These are phyloP conservation scores for Melanerpes formicivorus DNA, from an alignment of 2,113 vertebrate species.

Conservation along the genomic window DNA sequence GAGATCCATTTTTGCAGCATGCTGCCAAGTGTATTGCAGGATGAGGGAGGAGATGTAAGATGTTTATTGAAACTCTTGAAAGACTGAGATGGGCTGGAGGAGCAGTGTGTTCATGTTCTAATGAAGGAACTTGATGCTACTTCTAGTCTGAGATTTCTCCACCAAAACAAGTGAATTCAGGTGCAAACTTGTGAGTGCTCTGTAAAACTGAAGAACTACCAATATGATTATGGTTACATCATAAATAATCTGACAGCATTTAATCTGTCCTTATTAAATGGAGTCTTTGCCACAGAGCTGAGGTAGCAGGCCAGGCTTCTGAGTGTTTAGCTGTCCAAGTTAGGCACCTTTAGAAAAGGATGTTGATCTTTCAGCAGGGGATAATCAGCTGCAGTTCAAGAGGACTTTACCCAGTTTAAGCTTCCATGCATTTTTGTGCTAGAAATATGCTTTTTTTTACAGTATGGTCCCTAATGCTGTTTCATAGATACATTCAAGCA, in stretches of 20 bases:
- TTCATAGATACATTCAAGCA: background rate
- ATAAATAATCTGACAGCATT: background rate
- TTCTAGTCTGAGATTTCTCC: background rate
- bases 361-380: background rate
- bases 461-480: background rate
- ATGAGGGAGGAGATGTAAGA: background rate
- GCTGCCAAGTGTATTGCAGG: background rate
- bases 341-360: background rate
- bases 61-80: background rate
- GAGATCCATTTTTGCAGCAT: background rate
- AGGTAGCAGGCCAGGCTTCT: background rate
- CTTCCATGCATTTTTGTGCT: background rate
- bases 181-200: background rate
- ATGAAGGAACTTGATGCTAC: background rate
- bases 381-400: background rate
- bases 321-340: background rate
- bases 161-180: background rate
- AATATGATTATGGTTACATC: fast-evolving
- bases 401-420: background rate
- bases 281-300: background rate
- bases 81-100: background rate
- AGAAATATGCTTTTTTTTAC: background rate
- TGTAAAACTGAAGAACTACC: background rate
- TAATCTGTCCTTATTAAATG: background rate
- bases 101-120: background rate